Conservation (phyloP, 2,797 vertebrate species). For the Pangasius djambal region DNA sequence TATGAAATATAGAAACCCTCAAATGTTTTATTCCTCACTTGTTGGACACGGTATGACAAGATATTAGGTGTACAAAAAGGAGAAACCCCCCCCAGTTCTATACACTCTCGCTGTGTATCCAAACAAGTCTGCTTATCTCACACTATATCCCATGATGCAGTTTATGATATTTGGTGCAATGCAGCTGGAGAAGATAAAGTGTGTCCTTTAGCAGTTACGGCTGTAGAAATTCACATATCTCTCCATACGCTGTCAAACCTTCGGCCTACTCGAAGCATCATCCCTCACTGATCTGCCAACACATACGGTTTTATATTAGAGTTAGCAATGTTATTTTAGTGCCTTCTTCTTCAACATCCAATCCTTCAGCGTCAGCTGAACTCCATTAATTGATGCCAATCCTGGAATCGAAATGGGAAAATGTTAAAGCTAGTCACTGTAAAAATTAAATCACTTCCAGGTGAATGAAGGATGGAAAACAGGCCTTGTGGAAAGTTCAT, state of each 20-base stretch:
- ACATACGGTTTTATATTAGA: not conserved
- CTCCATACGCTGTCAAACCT: not conserved
- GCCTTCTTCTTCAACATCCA: not conserved
- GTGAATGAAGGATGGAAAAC: not conserved
- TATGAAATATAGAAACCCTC: not conserved
- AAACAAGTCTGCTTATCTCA: not conserved
- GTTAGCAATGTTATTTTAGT: not conserved
- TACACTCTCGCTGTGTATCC: not conserved
- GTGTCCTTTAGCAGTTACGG: not conserved
- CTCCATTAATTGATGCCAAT: constrained; percentile 5
- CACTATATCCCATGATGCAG: not conserved
- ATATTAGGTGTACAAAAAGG: not conserved
- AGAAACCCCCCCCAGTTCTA: not conserved
- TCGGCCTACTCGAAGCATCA: not conserved
- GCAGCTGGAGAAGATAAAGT: not conserved
- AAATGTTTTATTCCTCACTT: not conserved
- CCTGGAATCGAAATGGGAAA: constrained; percentile 3
- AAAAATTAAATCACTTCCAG: not conserved
- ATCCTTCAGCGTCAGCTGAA: not conserved
- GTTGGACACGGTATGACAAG: not conserved
- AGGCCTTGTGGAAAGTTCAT: too few relatives aligned
- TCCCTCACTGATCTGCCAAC: not conserved
- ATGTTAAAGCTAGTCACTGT: not conserved
- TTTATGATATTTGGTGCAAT: not conserved
- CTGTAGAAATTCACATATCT: not conserved